Conservation (phyloP, 1,140 invertebrate species). For the Antheraea mylitta region DNA sequence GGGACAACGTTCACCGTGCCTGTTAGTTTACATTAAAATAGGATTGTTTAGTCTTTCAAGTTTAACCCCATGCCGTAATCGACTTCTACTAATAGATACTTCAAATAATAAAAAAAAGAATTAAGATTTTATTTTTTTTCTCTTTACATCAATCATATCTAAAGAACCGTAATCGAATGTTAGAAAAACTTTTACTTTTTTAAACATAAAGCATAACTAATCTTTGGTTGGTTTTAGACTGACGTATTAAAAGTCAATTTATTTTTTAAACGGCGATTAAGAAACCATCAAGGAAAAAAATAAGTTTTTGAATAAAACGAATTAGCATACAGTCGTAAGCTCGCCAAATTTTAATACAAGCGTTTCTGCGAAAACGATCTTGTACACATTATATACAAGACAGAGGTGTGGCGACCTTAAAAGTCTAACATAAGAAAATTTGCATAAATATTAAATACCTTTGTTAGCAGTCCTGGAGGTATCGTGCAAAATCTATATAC, state of each 20-base stretch:
- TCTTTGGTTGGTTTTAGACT: not conserved
- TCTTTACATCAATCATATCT: too few species aligned
- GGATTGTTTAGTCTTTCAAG: too few species aligned
- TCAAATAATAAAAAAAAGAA: too few species aligned
- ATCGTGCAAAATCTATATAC: not conserved
- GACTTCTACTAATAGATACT: too few species aligned
- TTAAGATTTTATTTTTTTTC: too few species aligned
- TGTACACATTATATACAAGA: not conserved
- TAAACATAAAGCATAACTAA: too few species aligned
- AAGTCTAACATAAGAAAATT: slow-evolving; percentile 1
- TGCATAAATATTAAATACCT: slow-evolving; percentile 11
- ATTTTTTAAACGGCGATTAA: not conserved
- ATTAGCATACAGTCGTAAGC: slow-evolving; percentile 2
- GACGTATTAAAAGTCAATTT: not conserved
- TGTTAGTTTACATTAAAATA: too few species aligned
- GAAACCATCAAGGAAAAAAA: not conserved
- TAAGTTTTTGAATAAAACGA: not conserved
- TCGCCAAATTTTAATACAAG: not conserved
- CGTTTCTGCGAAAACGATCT: not conserved
- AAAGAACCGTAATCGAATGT: too few species aligned
- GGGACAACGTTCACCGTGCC: too few species aligned
- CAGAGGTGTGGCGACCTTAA: slow-evolving; percentile 7
- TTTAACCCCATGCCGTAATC: too few species aligned
- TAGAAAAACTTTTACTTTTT: too few species aligned
- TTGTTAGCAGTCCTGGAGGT: not conserved